Base-by-base conservation (phyloP, 2,113 vertebrate species). In the Paramormyrops kingsleyae region DNA sequence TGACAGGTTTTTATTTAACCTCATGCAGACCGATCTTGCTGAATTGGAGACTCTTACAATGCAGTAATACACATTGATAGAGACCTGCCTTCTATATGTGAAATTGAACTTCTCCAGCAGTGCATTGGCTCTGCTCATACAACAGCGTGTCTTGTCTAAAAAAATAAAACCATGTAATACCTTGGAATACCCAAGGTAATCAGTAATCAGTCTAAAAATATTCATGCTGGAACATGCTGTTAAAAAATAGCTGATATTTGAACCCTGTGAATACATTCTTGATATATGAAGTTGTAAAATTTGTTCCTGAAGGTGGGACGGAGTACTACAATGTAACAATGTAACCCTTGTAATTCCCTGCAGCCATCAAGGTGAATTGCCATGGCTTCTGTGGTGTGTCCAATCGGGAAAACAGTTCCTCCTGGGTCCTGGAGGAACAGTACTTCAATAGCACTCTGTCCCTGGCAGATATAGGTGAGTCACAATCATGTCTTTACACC, bases 301-400 rank as follows among this genome's bases (percentile, higher is more conserved):
- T 15, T 86, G 83, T n/a, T 49, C n/a, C 47, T 47, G 47, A n/a
- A 21, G 50, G 35, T 5, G 50, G 2, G 17, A 46, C 2, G 6
- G 13, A 13, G 85, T 87, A 27, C 35, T 31, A 3, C 46, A 15
- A 27, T 49, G 5, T n/a, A 27, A 27, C 85, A 52, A 31, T 42
- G n/a, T 85, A 17, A 15, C 90, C 89, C 21, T 62, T 59, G 17
- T 59, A n/a, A 59, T 42, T 80, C 12, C 53, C 77, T 91, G 47
- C 95, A 99, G 99, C 96, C 27, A 96, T 99, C 93, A 99, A 98
- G 90, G 97, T 98, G 94, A 98, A 96, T 95, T 99, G 98, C 86
- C 89, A 96, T 2, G 98, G 99, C 1, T 97, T 94, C 91, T 99
- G 97, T 21, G 97, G 98, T 4, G 95, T 99, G 77, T 98, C 97